Evolutionary conservation across 2,797 vertebrate species (phyloP), one percentile per base, ranked within the genome.

Genomic region (Sylvilagus floridanus): DNA sequence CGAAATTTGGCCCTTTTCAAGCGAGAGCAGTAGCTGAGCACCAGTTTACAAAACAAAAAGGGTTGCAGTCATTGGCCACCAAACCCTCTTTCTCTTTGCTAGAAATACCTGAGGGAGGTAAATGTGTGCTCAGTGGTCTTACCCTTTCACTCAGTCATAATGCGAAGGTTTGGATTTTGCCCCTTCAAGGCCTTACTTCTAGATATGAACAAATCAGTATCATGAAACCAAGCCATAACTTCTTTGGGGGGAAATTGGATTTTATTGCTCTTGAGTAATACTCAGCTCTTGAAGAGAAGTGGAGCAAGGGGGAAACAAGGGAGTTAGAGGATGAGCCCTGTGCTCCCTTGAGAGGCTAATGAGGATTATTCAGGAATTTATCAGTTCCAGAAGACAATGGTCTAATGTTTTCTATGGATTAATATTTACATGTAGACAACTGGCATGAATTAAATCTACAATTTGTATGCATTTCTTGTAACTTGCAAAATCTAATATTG

Each of bases 401-500:
- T 17, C 73, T 79, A 85, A 69, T 13, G 35, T n/a, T 60, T 77
- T 13, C n/a, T 88, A 42, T 54, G 4, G 4, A 65, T 84, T 62
- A 79, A 71, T 78, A 37, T 57, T 93, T 88, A 66, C 12, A 32
- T 2, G 35, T 52, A 52, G 21, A 60, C 12, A 75, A 86, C 30
- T 32, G 52, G 86, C 47, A 87, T 35, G n/a, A 86, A 37, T 37
- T 57, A 22, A 91, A 35, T 76, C 26, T 57, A 35, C 4, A 86
- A 65, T 62, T 4, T 57, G 42, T 42, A 76, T 35, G 57, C 6
- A 68, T 79, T 84, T 79, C 79, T 75, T 76, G 6, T 62, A 83
- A 65, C 35, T 72, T 91, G 26, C 77, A 84, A 92, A 76, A 54
- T n/a, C 6, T 81, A 83, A 50, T 71, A 71, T 35, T 87, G 60